Evolutionary conservation across 2,888 invertebrate species (phyloP).

Genomic region (Empis stercorea): DNA sequence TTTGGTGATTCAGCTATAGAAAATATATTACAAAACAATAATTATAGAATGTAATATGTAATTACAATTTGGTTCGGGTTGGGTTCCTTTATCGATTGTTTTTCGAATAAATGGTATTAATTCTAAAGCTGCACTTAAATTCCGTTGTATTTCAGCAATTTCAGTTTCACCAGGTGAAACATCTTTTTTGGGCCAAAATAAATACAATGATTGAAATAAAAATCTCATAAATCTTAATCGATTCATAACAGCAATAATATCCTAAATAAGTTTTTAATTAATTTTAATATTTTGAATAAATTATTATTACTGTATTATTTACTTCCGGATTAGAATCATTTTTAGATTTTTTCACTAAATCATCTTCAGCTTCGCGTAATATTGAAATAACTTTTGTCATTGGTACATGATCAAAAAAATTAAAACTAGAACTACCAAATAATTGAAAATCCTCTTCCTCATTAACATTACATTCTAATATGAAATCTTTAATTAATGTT

Average conservation of each 20-base stretch:
- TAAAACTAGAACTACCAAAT: constrained; percentile 79
- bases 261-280: constrained; percentile 34
- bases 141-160: constrained; percentile 61
- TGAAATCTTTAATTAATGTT: constrained; percentile 77
- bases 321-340: constrained; percentile 40
- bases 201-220: constrained; percentile 62
- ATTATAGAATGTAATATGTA: not conserved
- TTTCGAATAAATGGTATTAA: constrained; percentile 68
- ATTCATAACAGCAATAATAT: constrained; percentile 56
- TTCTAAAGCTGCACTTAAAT: constrained; percentile 68
- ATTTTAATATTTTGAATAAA: not conserved
- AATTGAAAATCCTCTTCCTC: constrained; percentile 95
- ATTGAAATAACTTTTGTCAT: constrained; percentile 68
- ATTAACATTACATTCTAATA: constrained; percentile 75
- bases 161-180: constrained; percentile 39
- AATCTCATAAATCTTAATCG: constrained; percentile 78
- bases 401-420: constrained; percentile 57
- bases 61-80: constrained; percentile 41
- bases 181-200: constrained; percentile 38
- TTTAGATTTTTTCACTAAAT: constrained; percentile 55
- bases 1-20: constrained; percentile 50
- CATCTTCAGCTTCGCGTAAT: constrained; percentile 81
- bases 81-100: constrained; percentile 60
- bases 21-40: not conserved
- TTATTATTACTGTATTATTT: not conserved